A percentile compares a stretch with the other conserved stretches of the same genome.
Conservation (phyloP, 2,797 vertebrate species). For the Falco cherrug region DNA sequence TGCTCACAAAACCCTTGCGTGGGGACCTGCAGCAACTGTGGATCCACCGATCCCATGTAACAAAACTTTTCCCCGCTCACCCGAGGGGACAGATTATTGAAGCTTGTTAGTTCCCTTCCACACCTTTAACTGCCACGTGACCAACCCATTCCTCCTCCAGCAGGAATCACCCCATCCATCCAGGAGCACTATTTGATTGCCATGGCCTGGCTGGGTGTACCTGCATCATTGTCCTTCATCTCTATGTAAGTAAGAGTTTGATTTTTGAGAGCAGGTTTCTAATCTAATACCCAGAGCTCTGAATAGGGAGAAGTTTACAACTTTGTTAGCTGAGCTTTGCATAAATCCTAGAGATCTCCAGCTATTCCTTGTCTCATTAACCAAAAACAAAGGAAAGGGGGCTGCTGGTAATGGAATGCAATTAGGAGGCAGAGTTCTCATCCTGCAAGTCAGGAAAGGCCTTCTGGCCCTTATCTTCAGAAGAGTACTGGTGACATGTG, state of each 20-base stretch:
- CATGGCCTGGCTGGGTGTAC: background rate
- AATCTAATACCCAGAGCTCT: background rate
- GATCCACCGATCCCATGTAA: background rate
- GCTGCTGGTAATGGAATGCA: background rate
- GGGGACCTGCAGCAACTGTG: background rate
- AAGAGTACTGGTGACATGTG: background rate
- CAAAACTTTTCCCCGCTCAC: background rate
- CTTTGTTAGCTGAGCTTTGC: background rate
- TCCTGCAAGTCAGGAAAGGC: background rate
- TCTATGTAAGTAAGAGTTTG: background rate
- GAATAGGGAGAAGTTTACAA: background rate
- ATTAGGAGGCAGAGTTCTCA: background rate
- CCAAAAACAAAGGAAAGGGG: background rate
- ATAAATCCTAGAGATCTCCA: background rate
- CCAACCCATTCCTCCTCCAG: constrained; percentile 7
- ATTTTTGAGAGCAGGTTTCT: background rate
- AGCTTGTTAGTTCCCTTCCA: background rate
- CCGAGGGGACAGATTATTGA: background rate
- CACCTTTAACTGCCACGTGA: background rate
- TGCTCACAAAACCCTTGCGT: background rate
- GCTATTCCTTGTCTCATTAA: background rate
- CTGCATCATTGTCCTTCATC: background rate
- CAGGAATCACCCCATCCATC: background rate
- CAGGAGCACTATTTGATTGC: background rate
- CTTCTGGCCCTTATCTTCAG: background rate